Conservation (phyloP, 2,797 vertebrate species). For the Coccyzus lansbergi region DNA sequence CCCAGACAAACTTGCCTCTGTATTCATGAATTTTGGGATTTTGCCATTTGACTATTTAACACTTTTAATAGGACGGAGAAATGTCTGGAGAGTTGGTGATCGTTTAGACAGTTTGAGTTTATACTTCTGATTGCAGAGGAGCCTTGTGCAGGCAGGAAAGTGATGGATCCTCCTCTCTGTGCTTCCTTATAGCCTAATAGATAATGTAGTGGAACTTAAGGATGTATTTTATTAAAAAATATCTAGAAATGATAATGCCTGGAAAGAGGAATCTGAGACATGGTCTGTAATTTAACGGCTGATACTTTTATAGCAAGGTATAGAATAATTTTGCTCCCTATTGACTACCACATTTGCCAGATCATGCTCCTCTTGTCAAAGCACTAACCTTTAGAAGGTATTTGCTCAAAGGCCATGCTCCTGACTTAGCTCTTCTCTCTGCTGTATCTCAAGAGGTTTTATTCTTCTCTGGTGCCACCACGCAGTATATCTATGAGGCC, state of each 20-base stretch:
- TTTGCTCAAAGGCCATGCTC: neutral
- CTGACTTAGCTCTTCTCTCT: neutral
- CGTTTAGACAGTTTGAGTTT: neutral
- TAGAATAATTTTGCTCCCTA: neutral
- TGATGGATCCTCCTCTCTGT: neutral
- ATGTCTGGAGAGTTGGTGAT: neutral
- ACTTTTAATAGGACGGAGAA: neutral
- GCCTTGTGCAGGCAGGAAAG: neutral
- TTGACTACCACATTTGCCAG: neutral
- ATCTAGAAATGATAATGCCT: neutral
- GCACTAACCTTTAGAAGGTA: neutral
- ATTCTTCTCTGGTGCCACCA: neutral
- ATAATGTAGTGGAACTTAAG: neutral
- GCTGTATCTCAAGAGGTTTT: neutral
- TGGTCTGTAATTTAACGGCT: neutral
- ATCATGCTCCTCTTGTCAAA: neutral
- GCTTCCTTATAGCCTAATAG: neutral
- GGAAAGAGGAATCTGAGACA: neutral
- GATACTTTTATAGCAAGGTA: neutral
- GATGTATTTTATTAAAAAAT: neutral
- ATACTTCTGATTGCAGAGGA: neutral
- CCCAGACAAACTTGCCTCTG: neutral
- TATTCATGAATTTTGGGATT: neutral
- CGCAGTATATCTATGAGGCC: rapidly evolving
- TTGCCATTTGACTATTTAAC: neutral